phyloP scores from a whole-genome alignment of 2,113 vertebrate species.

The Chloropsis hardwickii region DNA sequence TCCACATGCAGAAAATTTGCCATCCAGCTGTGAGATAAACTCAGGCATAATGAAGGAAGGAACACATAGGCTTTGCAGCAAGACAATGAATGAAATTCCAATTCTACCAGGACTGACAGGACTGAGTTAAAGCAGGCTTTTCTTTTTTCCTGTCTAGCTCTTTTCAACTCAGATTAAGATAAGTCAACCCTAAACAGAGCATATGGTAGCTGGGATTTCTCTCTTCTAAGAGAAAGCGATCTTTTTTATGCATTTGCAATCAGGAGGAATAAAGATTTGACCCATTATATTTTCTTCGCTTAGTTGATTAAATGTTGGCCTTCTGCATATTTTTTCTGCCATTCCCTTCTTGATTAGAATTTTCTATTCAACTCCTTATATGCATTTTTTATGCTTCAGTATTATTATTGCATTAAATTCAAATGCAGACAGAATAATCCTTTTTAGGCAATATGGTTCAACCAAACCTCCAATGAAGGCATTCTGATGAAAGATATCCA shows the following conservation, averaged over 20 bases:
- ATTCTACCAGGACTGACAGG: not conserved
- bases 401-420: conserved; percentile 25
- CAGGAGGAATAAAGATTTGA: not conserved
- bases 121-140: not conserved
- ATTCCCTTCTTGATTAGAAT: not conserved
- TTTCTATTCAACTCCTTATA: not conserved
- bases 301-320: not conserved
- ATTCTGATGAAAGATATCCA: not conserved
- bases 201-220: not conserved
- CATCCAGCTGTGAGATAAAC: not conserved
- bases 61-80: not conserved
- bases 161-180: not conserved
- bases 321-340: not conserved
- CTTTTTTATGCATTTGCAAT: not conserved
- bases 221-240: not conserved
- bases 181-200: not conserved
- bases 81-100: not conserved
- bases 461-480: not conserved
- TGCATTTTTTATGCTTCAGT: not conserved
- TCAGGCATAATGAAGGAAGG: not conserved
- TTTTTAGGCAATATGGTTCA: not conserved
- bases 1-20: not conserved
- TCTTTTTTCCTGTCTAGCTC: not conserved
- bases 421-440: not conserved
- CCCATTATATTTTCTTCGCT: not conserved